Evolutionary conservation across 2,113 vertebrate genomes (phyloP).

Genomic region (Synchiropus splendidus): DNA sequence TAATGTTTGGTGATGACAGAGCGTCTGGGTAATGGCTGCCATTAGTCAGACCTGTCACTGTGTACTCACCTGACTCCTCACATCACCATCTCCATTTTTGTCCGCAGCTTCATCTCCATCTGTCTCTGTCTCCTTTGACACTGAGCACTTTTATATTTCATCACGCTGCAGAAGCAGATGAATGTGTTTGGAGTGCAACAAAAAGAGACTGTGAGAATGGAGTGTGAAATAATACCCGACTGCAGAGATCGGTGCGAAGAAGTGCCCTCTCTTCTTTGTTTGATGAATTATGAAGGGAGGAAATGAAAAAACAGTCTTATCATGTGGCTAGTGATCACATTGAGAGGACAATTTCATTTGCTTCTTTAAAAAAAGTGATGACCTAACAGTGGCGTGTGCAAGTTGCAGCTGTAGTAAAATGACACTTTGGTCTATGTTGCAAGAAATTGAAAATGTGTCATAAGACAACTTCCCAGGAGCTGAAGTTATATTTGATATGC

Average conservation of each 20-base stretch:
- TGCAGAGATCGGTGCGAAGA: constrained; percentile 6
- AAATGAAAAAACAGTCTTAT: neutral
- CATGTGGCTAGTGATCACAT: too few relatives aligned
- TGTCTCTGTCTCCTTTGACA: constrained; percentile 11
- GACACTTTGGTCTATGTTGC: too few relatives aligned
- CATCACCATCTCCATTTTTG: constrained; percentile 13
- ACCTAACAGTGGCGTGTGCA: too few relatives aligned
- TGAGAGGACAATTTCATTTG: too few relatives aligned
- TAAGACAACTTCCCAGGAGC: too few relatives aligned
- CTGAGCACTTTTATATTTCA: constrained; percentile 8
- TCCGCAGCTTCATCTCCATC: constrained; percentile 4
- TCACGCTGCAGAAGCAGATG: constrained; percentile 4
- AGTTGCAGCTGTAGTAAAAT: too few relatives aligned
- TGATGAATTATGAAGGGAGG: neutral
- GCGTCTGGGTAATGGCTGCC: constrained; percentile 26
- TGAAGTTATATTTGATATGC: too few relatives aligned
- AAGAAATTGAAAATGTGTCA: too few relatives aligned
- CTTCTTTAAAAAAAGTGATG: too few relatives aligned
- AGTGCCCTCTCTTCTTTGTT: constrained; percentile 3
- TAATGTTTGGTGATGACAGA: constrained; percentile 16
- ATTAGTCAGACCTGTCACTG: constrained; percentile 33
- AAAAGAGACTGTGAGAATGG: neutral
- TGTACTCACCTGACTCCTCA: constrained; percentile 15
- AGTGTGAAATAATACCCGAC: constrained; percentile 11
- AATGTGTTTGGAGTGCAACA: constrained; percentile 1